phyloP scores from a whole-genome alignment of 92 coral and sea anemone species.

The Zoanthus gigantus region DNA sequence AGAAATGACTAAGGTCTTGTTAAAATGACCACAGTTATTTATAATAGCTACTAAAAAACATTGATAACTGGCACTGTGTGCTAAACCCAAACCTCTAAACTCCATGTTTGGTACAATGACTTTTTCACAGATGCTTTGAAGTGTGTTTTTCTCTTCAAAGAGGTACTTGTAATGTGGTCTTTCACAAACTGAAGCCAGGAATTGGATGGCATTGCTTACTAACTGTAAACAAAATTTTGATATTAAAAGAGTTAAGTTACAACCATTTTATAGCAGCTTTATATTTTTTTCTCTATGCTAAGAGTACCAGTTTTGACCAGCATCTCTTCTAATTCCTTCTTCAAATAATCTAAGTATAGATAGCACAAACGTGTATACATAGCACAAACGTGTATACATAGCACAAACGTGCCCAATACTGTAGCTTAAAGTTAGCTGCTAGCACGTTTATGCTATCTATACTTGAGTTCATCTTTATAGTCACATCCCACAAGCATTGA shows the following conservation, averaged over 20 bases:
- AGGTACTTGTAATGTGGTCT: slow-evolving; percentile 89
- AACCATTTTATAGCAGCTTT: neutral
- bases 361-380: too few species aligned
- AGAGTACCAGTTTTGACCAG: neutral
- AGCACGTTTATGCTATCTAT: too few species aligned
- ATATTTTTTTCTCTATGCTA: too few species aligned
- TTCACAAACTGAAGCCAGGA: slow-evolving; percentile 95
- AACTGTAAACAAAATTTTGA: slow-evolving; percentile 59
- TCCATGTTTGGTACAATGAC: slow-evolving; percentile 98
- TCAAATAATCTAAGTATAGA: too few species aligned
- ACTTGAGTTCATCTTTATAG: too few species aligned
- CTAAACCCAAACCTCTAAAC: slow-evolving; percentile 80
- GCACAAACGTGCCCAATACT: too few species aligned
- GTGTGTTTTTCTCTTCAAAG: slow-evolving; percentile 89
- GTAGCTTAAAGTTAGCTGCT: too few species aligned
- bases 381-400: too few species aligned
- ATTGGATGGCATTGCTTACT: slow-evolving; percentile 97
- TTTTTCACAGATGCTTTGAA: slow-evolving; percentile 95
- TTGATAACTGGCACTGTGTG: neutral
- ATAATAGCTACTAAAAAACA: neutral
- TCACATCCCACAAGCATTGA: too few species aligned
- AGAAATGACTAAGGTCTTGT: too few species aligned
- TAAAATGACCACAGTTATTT: too few species aligned
- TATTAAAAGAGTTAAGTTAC: neutral
- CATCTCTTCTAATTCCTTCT: too few species aligned